Evolutionary conservation across 2,888 invertebrate genomes (phyloP), one percentile per base, ranked within the genome.

Genomic region (Seira musarum): DNA sequence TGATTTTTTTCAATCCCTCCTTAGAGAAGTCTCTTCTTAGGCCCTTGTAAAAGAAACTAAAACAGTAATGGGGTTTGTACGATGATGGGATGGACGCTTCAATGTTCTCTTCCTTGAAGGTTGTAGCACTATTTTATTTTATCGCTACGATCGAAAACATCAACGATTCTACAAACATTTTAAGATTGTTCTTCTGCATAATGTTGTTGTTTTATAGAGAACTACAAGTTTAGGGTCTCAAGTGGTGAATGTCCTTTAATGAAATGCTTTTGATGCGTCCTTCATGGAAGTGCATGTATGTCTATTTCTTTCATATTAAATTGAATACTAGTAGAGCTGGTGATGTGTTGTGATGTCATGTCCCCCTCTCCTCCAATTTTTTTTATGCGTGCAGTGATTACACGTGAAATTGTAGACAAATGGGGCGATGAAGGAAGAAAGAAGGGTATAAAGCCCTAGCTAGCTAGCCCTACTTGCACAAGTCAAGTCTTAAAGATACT

Each of bases 331-430:
- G n/a, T n/a, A n/a, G n/a, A 5, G 60, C 60, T 60, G 60, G 30
- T 53, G 53, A 53, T 53, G 53, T 2, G 30, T 5, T 30, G 30
- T 30, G 30, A 30, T 30, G 30, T 30, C 3, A 30, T 30, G 30
- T 30, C 8, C 30, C 30, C 30, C 30, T 30, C 30, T 30, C 21
- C 60, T 49, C 15, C 17, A 21, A 19, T 49, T 60, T 60, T 69
- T 25, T 69, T n/a, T 40, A 35, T 15, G 61, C 1, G 71, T 53
- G 74, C 30, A 25, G 60, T 74, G 66, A 70, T 70, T 80, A 74
- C 80, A 80, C 74, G 80, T 80, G 80, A 80, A 69, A 60, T 63
- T n/a, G 64, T 72, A 49, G 72, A 72, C 67, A 78, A 78, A 72
- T 72, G 60, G 65, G 70, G 64, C 67, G 35, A 60, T 60, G 60